A percentile compares a stretch with the other conserved stretches of the same genome.
These are phyloP conservation scores for Eubasilissa regina DNA, from an alignment of 1,140 invertebrate species.

Conservation along the genomic window DNA sequence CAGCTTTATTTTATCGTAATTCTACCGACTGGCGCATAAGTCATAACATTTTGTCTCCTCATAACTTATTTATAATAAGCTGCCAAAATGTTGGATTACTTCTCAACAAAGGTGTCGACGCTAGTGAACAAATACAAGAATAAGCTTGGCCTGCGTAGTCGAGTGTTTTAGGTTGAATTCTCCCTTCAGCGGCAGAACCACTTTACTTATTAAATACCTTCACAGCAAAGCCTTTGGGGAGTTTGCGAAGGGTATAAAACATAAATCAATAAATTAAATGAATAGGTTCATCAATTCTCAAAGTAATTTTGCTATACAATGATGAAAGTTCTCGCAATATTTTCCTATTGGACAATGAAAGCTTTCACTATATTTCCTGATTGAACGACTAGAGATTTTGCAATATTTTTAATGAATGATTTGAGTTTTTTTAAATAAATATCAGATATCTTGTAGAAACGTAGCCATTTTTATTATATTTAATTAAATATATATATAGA, in stretches of 20 bases:
- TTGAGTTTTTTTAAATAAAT: too few relatives aligned
- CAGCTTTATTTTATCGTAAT: too few relatives aligned
- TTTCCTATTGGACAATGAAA: not conserved
- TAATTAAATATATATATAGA: too few relatives aligned
- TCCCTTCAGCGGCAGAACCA: constrained; percentile 11
- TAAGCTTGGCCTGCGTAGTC: not conserved
- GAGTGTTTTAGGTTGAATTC: constrained; percentile 23
- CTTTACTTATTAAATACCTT: constrained; percentile 29
- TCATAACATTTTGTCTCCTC: not conserved
- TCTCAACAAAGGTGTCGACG: constrained; percentile 7
- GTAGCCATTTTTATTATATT: too few relatives aligned
- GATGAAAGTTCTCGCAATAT: not conserved
- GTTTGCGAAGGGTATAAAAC: constrained; percentile 21
- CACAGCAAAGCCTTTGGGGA: not conserved
- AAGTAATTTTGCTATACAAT: constrained; percentile 8
- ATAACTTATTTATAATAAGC: constrained; percentile 10
- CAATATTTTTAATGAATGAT: too few relatives aligned
- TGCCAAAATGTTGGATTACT: constrained; percentile 26
- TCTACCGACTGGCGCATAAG: too few relatives aligned
- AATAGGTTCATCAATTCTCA: constrained; percentile 15
- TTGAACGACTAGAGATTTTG: too few relatives aligned
- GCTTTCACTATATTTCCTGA: too few relatives aligned
- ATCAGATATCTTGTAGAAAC: too few relatives aligned
- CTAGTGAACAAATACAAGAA: constrained; percentile 2
- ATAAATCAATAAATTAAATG: constrained; percentile 9